A percentile compares a stretch with the other conserved stretches of the same genome.
phyloP scores from a whole-genome alignment of 1,140 invertebrate species.

The Ericerus pela region DNA sequence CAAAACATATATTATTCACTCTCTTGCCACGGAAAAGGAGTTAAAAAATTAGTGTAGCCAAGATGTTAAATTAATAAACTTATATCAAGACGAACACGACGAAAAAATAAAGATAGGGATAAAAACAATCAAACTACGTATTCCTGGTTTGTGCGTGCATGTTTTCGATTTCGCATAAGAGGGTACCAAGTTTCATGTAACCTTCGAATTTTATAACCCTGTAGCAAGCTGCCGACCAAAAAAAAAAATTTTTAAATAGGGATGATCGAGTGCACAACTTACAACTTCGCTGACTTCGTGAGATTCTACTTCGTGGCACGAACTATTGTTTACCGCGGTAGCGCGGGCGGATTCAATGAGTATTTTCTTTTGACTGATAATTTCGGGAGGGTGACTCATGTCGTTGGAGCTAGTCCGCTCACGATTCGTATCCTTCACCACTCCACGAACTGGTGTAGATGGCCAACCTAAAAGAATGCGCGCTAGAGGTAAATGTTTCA shows the following conservation, averaged over 20 bases:
- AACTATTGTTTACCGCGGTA: neutral
- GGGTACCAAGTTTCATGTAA: slow-evolving; percentile 8
- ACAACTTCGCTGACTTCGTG: slow-evolving; percentile 5
- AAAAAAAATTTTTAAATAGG: no score
- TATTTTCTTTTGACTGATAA: neutral
- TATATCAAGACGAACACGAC: no score
- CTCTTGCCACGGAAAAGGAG: no score
- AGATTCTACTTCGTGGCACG: neutral
- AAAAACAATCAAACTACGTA: no score
- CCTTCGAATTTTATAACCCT: no score
- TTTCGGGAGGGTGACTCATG: neutral
- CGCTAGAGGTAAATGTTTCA: no score
- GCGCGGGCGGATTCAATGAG: neutral
- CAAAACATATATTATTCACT: no score
- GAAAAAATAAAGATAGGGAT: no score
- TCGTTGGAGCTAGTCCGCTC: neutral
- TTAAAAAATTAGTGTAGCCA: no score
- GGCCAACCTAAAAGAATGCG: neutral
- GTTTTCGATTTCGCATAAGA: neutral
- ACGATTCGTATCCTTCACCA: neutral
- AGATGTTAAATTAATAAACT: no score
- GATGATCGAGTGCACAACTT: neutral
- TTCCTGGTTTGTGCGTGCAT: no score
- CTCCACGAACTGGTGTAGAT: neutral
- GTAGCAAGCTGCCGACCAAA: no score